Evolutionary conservation across 2,797 vertebrate species (phyloP).

Genomic region (Neosalanx taihuensis): DNA sequence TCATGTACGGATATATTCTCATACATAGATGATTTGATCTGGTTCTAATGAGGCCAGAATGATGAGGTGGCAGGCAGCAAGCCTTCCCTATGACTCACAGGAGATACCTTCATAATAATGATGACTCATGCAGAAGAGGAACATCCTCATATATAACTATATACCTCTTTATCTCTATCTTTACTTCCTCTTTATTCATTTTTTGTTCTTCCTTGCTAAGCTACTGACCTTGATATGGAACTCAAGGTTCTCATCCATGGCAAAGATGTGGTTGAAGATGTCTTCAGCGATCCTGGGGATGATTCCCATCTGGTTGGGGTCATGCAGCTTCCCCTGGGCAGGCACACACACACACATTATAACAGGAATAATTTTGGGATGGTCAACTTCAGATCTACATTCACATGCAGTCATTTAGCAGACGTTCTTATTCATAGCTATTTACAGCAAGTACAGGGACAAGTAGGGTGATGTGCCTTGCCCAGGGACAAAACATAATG

Average conservation of each 20-base stretch:
- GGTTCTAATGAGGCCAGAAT: background rate
- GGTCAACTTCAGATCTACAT: too few relatives aligned
- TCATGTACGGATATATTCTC: background rate
- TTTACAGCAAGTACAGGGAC: too few relatives aligned
- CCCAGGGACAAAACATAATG: too few relatives aligned
- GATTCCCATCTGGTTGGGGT: conserved; percentile 92
- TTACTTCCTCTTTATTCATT: background rate
- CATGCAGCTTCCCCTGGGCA: conserved; percentile 86
- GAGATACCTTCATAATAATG: too few relatives aligned
- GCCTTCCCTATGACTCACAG: background rate
- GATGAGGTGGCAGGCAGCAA: background rate
- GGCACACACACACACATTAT: conserved; percentile 18
- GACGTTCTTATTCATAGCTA: too few relatives aligned
- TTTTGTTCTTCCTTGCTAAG: background rate
- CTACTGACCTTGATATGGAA: conserved; percentile 90
- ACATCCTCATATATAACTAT: background rate
- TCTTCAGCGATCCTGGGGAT: conserved; percentile 93
- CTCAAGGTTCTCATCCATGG: conserved; percentile 96
- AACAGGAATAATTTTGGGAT: too few relatives aligned
- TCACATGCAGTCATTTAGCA: too few relatives aligned
- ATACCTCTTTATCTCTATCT: background rate
- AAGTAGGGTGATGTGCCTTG: too few relatives aligned
- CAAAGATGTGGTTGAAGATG: conserved; percentile 96
- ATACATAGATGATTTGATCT: background rate
- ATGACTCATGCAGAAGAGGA: too few relatives aligned